Evolutionary conservation across 2,113 vertebrate genomes (phyloP).

Genomic region (Indicator maculatus): DNA sequence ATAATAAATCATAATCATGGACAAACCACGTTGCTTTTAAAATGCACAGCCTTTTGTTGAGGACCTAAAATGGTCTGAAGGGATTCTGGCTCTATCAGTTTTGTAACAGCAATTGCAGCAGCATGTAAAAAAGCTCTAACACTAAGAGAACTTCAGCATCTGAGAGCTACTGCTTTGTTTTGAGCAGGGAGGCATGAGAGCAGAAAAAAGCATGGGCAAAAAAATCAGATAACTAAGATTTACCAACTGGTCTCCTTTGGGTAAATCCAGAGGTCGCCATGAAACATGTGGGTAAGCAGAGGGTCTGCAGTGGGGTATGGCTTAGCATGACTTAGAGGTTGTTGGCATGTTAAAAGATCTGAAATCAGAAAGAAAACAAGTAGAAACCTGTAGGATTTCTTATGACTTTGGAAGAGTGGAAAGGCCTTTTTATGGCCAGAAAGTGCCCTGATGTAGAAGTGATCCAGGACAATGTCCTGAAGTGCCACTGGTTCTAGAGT

Average conservation of each 20-base stretch:
- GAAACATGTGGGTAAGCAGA: fast-evolving
- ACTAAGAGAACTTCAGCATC: neutral
- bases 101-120: neutral
- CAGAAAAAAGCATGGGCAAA: neutral
- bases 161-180: neutral
- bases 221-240: neutral
- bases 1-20: constrained; percentile 20
- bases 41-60: neutral
- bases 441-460: neutral
- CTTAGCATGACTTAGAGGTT: fast-evolving
- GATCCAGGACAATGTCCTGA: fast-evolving
- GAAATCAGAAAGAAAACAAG: neutral
- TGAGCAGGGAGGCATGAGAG: neutral
- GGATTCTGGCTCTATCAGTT: neutral
- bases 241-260: neutral
- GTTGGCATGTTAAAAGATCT: fast-evolving
- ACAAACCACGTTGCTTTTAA: neutral
- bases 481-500: fast-evolving
- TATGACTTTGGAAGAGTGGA: neutral
- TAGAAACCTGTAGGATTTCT: neutral
- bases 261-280: fast-evolving
- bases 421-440: neutral
- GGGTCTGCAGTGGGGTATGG: fast-evolving
- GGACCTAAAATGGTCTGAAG: neutral
- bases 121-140: neutral